Evolutionary conservation across 1,140 invertebrate genomes (phyloP), one percentile per base, ranked within the genome.

Genomic region (Drosophila chauvacae): DNA sequence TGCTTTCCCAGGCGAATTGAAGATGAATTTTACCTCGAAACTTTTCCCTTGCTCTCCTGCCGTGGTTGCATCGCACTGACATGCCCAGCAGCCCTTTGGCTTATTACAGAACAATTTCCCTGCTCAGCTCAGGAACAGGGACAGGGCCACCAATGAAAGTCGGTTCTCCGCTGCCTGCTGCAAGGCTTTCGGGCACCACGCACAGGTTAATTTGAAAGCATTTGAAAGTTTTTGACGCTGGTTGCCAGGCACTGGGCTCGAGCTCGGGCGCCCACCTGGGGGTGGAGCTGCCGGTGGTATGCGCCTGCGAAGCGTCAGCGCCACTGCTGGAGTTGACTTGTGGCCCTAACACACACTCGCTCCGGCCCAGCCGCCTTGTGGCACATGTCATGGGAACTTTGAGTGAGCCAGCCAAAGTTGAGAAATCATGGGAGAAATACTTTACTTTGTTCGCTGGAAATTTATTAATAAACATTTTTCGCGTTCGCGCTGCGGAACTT

Each of bases 341-440:
- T 72, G 83, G 76, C 71, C 71, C 55, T 61, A 60, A 30, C 58
- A 53, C 62, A 70, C 57, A 64, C 51, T 39, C 20, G 20, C 53
- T 39, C 18, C 18, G 14, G 63, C 14, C 45, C 63, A 18, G 47
- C 64, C 23, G 59, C 41, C 63, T 61, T 74, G 64, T 80, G 77
- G 68, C 84, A 87, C 83, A 88, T 82, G 84, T 80, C 80, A 87
- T 87, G 84, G 84, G 84, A 87, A 87, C 80, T 88, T 80, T 73
- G 65, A 80, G 83, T 53, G 55, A 60, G 62, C 42, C 48, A 55
- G 60, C 51, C 28, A 65, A 81, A 66, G 70, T 88, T 90, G 85
- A 59, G 74, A 84, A 90, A 90, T 81, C 85, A 88, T 88, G 85
- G 80, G 84, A 88, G 80, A 78, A 88, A 78, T 88, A 81, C 77